Percentiles rank a stretch among this genome's conserved stretches.
Evolutionary conservation across 2,888 invertebrate genomes (phyloP).

Genomic region (Watsonalla binaria): DNA sequence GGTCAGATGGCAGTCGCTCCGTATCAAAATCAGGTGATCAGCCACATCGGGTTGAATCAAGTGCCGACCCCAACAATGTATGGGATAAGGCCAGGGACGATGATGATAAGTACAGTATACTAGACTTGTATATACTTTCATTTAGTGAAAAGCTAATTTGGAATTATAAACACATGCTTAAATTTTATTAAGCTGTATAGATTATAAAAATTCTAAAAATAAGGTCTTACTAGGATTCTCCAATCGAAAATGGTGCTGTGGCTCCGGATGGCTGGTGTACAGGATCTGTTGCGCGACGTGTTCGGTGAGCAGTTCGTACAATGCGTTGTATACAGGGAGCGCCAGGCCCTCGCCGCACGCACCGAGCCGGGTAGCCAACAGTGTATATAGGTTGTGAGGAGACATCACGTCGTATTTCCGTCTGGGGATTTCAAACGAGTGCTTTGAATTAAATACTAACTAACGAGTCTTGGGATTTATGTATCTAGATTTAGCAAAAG

Average conservation of each 20-base stretch:
- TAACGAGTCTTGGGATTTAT: no score
- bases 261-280: slow-evolving; percentile 96
- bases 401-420: slow-evolving; percentile 99
- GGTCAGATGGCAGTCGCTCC: no score
- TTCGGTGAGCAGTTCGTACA: slow-evolving; percentile 99
- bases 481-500: no score
- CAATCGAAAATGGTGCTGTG: slow-evolving; percentile 94
- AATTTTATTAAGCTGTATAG: no score
- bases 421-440: slow-evolving; percentile 65
- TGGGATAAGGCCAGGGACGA: no score
- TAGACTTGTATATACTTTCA: no score
- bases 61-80: no score
- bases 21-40: no score
- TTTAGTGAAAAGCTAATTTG: not conserved
- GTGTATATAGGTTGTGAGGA: slow-evolving; percentile 97
- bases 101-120: no score
- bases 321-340: slow-evolving; percentile 97
- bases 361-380: slow-evolving; percentile 93
- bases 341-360: slow-evolving; percentile 88
- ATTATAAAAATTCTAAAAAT: not conserved
- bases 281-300: slow-evolving; percentile 97
- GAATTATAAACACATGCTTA: no score
- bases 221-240: slow-evolving; percentile 94
- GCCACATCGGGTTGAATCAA: no score
- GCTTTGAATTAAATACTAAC: no score